These are phyloP conservation scores for Pseudocheirus occidentalis DNA, from an alignment of 2,797 vertebrate species.

Conservation along the genomic window DNA sequence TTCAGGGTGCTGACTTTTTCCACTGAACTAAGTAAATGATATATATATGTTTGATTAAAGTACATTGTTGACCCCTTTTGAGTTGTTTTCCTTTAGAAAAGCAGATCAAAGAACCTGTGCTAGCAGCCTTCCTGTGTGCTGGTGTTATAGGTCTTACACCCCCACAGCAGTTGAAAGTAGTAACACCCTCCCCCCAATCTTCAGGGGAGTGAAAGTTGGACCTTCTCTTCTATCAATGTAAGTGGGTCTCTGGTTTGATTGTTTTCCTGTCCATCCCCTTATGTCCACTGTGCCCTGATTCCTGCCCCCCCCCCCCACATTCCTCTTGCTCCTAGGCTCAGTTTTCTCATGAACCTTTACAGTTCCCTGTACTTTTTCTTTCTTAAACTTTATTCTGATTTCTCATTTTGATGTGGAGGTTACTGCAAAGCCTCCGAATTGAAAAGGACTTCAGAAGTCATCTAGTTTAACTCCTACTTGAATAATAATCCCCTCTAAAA, in stretches of 20 bases:
- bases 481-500: neutral
- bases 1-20: too few species aligned
- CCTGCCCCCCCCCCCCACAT: neutral
- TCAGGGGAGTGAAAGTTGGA: neutral
- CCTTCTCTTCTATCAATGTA: neutral
- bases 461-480: neutral
- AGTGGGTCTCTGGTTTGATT: neutral
- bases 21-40: too few species aligned
- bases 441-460: neutral
- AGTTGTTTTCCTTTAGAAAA: too few species aligned
- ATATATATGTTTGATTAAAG: too few species aligned
- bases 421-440: neutral
- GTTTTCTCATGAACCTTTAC: neutral
- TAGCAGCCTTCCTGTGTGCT: too few species aligned
- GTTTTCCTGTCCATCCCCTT: neutral
- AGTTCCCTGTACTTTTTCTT: neutral
- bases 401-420: neutral
- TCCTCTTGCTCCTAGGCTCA: neutral
- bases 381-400: neutral
- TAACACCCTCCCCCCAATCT: neutral
- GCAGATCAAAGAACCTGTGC: too few species aligned
- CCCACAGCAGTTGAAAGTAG: too few species aligned
- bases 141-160: too few species aligned
- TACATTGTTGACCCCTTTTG: too few species aligned
- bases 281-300: neutral